Conservation (phyloP, 1,140 invertebrate genomes). For the Streblospio benedicti region DNA sequence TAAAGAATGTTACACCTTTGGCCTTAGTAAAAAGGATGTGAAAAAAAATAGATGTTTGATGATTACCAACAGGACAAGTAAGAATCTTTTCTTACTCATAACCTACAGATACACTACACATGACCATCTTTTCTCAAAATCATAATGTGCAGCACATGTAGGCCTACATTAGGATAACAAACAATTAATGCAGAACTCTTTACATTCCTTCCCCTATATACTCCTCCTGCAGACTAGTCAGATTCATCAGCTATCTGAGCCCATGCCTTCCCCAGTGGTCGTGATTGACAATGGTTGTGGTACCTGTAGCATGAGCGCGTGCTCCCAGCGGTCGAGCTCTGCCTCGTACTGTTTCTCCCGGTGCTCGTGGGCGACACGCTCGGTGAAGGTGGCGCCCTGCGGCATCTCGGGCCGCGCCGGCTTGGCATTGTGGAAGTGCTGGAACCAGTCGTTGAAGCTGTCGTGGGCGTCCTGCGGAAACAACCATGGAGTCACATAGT, state of each 20-base stretch:
- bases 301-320: conserved; percentile 55
- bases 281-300: no score
- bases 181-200: not conserved
- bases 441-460: conserved; percentile 80
- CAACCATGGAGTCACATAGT: no score
- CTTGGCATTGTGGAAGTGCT: conserved; percentile 68
- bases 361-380: conserved; percentile 80
- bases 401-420: conserved; percentile 50
- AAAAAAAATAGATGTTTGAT: no score
- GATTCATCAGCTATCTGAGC: conserved; percentile 1
- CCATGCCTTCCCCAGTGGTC: conserved; percentile 51
- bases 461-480: conserved; percentile 64
- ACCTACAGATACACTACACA: no score
- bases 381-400: conserved; percentile 64
- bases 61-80: no score
- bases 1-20: no score
- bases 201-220: not conserved
- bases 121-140: not conserved
- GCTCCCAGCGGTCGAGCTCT: conserved; percentile 70
- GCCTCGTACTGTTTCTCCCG: conserved; percentile 64
- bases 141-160: not conserved
- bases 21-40: no score
- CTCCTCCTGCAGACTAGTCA: not conserved
- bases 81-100: no score
- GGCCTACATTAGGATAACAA: not conserved